Percentiles rank a stretch among this genome's conserved stretches.
Evolutionary conservation across 2,888 invertebrate species (phyloP).

Genomic region (Antheraea yamamai): DNA sequence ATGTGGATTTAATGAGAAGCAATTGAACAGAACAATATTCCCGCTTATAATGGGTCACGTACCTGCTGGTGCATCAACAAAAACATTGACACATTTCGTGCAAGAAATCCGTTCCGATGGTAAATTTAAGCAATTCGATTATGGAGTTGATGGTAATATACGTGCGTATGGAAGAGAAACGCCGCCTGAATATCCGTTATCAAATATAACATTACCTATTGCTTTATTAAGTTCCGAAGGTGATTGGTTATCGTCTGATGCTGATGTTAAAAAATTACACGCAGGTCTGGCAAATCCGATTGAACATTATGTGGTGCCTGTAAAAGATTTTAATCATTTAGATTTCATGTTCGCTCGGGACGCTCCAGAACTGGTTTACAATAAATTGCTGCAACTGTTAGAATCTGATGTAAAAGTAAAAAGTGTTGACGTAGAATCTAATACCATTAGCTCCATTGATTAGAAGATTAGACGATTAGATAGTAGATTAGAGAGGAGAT

Average conservation of each 20-base stretch:
- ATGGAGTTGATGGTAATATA: slow-evolving; percentile 83
- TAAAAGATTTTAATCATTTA: slow-evolving; percentile 87
- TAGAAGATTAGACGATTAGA: not conserved
- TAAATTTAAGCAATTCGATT: slow-evolving; percentile 87
- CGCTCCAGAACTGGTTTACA: slow-evolving; percentile 83
- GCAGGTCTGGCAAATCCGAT: slow-evolving; percentile 78
- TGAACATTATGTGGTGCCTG: slow-evolving; percentile 83
- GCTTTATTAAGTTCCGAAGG: slow-evolving; percentile 86
- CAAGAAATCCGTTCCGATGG: slow-evolving; percentile 82
- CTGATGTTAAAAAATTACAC: slow-evolving; percentile 83
- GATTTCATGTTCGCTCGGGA: slow-evolving; percentile 87
- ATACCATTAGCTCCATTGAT: not conserved
- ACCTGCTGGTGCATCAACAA: slow-evolving; percentile 89
- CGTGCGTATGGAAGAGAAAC: slow-evolving; percentile 78
- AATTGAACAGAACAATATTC: slow-evolving; percentile 86
- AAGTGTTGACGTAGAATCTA: not conserved
- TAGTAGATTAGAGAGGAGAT: no score
- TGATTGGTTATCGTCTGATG: slow-evolving; percentile 87
- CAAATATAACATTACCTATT: slow-evolving; percentile 83
- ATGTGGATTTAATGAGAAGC: slow-evolving; percentile 86
- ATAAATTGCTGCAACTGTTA: slow-evolving; percentile 72
- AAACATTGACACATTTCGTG: slow-evolving; percentile 86
- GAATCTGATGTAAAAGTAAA: slow-evolving; percentile 48
- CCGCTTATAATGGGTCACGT: slow-evolving; percentile 86
- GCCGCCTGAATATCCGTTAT: slow-evolving; percentile 85